Percentiles rank a stretch among this genome's conserved stretches.
Conservation (phyloP, 2,113 vertebrate genomes). For the Micronycteris hirsuta region DNA sequence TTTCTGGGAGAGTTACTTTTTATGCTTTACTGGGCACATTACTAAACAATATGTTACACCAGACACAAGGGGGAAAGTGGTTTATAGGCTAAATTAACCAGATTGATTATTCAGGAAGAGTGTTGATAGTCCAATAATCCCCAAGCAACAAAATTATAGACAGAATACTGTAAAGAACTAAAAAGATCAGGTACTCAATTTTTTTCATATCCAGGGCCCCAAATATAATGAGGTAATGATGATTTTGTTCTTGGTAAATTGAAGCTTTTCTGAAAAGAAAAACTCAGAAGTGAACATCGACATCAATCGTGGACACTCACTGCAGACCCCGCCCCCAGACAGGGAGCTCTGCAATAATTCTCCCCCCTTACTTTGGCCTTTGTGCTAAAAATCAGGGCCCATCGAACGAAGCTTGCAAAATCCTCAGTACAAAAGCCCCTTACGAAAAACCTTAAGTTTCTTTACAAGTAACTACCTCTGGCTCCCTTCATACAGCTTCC, state of each 20-base stretch:
- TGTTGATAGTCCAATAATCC: slow-evolving; percentile 43
- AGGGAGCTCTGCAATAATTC: background rate
- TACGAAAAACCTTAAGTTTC: background rate
- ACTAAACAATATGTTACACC: slow-evolving; percentile 60
- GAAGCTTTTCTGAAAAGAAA: slow-evolving; percentile 30
- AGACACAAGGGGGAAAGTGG: slow-evolving; percentile 52
- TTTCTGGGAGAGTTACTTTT: slow-evolving; percentile 39
- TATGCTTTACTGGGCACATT: slow-evolving; percentile 66
- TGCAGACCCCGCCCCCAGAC: background rate
- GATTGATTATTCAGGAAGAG: slow-evolving; percentile 72
- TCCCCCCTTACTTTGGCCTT: background rate
- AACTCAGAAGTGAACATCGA: background rate
- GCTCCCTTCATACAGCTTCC: background rate
- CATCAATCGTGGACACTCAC: background rate
- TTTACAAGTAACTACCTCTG: background rate
- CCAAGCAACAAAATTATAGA: slow-evolving; percentile 47
- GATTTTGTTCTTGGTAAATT: slow-evolving; percentile 56
- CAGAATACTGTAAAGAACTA: slow-evolving; percentile 18
- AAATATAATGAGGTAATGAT: slow-evolving; percentile 55
- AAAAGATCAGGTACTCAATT: slow-evolving; percentile 53
- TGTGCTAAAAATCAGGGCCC: background rate
- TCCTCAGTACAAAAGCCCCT: background rate
- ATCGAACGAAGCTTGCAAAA: background rate
- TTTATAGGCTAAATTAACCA: slow-evolving; percentile 67
- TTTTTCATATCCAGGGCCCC: slow-evolving; percentile 58